phyloP scores from a whole-genome alignment of 2,888 invertebrate genomes.

The Oscheius sp. region DNA sequence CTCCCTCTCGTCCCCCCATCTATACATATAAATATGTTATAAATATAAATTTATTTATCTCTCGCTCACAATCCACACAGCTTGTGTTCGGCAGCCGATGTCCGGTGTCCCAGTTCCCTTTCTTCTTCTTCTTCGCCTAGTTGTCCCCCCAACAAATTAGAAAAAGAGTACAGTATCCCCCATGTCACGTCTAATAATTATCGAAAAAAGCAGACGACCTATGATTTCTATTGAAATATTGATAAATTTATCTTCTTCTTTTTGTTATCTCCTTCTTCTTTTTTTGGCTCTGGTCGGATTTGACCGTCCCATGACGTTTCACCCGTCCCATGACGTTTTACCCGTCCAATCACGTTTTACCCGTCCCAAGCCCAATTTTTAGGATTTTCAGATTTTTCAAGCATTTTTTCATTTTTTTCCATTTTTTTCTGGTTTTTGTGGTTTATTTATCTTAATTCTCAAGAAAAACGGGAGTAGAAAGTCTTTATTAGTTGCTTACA shows the following conservation, averaged over 20 bases:
- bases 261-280: constrained; percentile 14
- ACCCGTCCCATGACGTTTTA: too few relatives aligned
- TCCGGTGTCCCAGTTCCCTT: constrained; percentile 20
- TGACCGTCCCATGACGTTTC: too few relatives aligned
- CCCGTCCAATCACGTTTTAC: too few relatives aligned
- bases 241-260: constrained; percentile 29
- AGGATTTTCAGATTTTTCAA: too few relatives aligned
- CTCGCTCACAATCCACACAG: constrained; percentile 23
- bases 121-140: constrained; percentile 7
- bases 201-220: constrained; percentile 12
- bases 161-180: background rate
- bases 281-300: too few relatives aligned
- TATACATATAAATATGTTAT: constrained; percentile 27
- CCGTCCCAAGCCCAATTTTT: too few relatives aligned
- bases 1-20: background rate
- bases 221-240: constrained; percentile 18
- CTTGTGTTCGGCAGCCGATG: constrained; percentile 17
- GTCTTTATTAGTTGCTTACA: too few relatives aligned
- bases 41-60: constrained; percentile 19
- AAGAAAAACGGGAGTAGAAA: too few relatives aligned
- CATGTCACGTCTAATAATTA: constrained; percentile 11
- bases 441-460: too few relatives aligned
- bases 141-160: background rate
- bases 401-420: too few relatives aligned
- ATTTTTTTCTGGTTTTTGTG: too few relatives aligned